Base-by-base conservation (phyloP, 2,797 vertebrate genomes). In the Petrocephalus schoutedeni region DNA sequence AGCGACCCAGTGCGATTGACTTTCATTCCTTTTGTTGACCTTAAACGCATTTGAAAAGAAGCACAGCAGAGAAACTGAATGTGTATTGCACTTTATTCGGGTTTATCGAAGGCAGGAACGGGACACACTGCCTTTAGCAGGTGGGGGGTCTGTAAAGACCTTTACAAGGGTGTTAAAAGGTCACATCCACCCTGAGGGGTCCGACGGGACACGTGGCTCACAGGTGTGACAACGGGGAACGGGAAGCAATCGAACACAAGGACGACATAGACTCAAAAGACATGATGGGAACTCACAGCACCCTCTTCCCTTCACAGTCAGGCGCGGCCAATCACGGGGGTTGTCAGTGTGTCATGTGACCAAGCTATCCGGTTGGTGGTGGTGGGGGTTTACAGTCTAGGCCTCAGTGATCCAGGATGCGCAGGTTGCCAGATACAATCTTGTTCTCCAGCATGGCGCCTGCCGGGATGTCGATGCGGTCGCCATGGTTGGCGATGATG, bases 401-500 rank as follows among this genome's bases (percentile, higher is more conserved):
- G 91, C 89, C 54, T 97, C 94, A 99, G 93, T 99, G 98, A 93
- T 99, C 98, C 93, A 99, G 94, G 94, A 99, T 99, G 90, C 98
- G 97, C 53, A 99, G 97, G 92, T 99, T 99, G 89, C 98, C 98
- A 3, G 98, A 99, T 6, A 99, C 98, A 0, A 99, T 99, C 93
- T 99, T 99, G 94, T 99, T 99, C 92, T 99, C 98, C 91, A 99
- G 94, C 92, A 98, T 94, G 67, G 98, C 97, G 89, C 98, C 98
- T 7, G 98, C 97, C 0, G 97, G 98, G 91, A 99, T 99, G 91
- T 98, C 98, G 58, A 99, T 99, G 90, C 97, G 95, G 94, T 99
- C 98, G 0, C 98, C 98, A 0, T 99, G 98, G 92, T 99, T 99
- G 90, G 98, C 98, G 41, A 99, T 99, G 93, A 99, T 99, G 95